These are phyloP conservation scores for Rhinogobio ventralis DNA, from an alignment of 2,797 vertebrate genomes.

Conservation along the genomic window DNA sequence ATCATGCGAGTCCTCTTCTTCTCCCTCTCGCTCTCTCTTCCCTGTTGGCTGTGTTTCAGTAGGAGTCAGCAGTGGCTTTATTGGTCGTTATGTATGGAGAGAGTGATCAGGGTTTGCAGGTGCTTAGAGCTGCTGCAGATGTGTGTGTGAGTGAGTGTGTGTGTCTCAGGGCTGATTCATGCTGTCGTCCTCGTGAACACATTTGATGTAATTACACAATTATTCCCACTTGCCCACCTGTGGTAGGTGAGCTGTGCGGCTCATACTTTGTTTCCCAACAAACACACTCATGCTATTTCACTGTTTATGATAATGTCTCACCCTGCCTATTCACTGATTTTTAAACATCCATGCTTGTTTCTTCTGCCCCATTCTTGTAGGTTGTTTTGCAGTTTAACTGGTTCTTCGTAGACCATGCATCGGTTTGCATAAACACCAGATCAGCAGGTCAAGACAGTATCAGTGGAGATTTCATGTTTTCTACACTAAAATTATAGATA, in stretches of 20 bases:
- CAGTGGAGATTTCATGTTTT: background rate
- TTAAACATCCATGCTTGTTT: background rate
- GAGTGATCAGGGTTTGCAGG: constrained; percentile 72
- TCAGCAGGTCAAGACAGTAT: background rate
- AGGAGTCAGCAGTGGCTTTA: constrained; percentile 83
- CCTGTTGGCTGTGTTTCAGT: constrained; percentile 43
- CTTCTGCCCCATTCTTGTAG: background rate
- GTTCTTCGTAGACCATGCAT: background rate
- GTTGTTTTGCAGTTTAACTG: background rate
- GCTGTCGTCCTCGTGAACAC: constrained; percentile 83
- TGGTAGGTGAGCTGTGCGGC: constrained; percentile 76
- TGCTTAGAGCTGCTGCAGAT: constrained; percentile 58
- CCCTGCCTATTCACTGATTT: background rate
- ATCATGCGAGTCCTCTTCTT: constrained; percentile 45
- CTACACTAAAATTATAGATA: too few species aligned
- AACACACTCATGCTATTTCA: constrained; percentile 75
- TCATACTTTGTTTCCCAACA: constrained; percentile 79
- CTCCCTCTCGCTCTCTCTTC: constrained; percentile 40
- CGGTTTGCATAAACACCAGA: background rate
- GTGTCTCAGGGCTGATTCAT: constrained; percentile 74
- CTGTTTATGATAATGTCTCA: constrained; percentile 51
- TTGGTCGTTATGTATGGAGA: constrained; percentile 80
- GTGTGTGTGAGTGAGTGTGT: constrained; percentile 26
- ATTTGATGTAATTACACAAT: constrained; percentile 86
- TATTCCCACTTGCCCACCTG: constrained; percentile 80